Base-by-base conservation (phyloP, 30 jellyfish, hydroid and myxozoan genomes). In the Turritopsis dohrnii region DNA sequence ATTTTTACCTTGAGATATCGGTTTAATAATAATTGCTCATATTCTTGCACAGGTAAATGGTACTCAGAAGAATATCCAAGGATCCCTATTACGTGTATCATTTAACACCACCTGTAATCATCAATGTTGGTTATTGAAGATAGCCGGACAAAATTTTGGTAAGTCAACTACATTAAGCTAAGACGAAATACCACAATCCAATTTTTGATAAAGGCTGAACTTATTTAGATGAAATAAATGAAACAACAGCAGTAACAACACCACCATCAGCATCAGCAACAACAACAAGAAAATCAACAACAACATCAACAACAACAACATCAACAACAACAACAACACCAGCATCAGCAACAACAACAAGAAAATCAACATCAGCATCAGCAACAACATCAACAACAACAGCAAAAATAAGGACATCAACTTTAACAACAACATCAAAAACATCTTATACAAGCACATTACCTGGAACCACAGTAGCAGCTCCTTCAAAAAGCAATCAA, bases 261-360 rank as follows among this genome's bases (percentile, higher is more conserved):
- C 27, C 17, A 21, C 9, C 76, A 66, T 1, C 18, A 54, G 19
- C 72, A n/a, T 54, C n/a, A 54, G 18, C 72, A 54, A 54, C 72
- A 54, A 54, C 72, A 54, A 54, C 84, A 76, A 29, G 23, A 29
- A 30, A 18, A 29, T 29, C 85, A 28, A 52, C 28, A n/a, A 30
- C 79, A 79, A 1, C 30, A 28, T 8, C 9, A 79, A 4, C 85
- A 79, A 79, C 85, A 79, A 28, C 53, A 24, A 66, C 76, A 66
- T 3, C 76, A 66, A 66, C 27, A 66, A 66, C 27, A 26, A 1
- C 76, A 66, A 66, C 76, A 74, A 29, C 83, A 26, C 9, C 73
- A 26, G 13, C 74, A 74, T 21, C 54, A 74, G 21, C 83, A 74
- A 8, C 74, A 3, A 19, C 65, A 20, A 74, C 83, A 74, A 29